Conservation (phyloP, 1,140 invertebrate genomes). For the Kradibia gibbosae region DNA sequence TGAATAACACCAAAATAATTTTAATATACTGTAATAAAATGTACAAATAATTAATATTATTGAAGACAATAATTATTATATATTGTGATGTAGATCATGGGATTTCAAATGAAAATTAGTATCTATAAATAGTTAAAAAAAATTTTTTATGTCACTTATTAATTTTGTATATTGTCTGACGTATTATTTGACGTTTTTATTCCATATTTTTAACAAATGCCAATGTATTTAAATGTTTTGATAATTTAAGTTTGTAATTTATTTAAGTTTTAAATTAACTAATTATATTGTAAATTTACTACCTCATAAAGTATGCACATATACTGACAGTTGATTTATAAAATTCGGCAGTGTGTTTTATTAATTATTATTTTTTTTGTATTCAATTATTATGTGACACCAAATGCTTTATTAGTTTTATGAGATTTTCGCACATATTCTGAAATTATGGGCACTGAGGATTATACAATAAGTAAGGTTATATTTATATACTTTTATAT, state of each 20-base stretch:
- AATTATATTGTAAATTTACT: constrained; percentile 32
- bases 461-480: constrained; percentile 39
- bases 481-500: constrained; percentile 41
- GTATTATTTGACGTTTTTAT: constrained; percentile 33
- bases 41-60: constrained; percentile 5
- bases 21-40: constrained; percentile 10
- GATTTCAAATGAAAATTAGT: constrained; percentile 18
- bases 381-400: constrained; percentile 8
- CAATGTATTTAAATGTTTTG: constrained; percentile 3
- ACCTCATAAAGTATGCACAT: constrained; percentile 54
- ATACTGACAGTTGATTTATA: constrained; percentile 62
- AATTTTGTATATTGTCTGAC: constrained; percentile 44
- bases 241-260: constrained; percentile 11
- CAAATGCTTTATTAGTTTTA: constrained; percentile 12
- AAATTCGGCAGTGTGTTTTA: constrained; percentile 64
- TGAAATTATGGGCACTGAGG: constrained; percentile 46
- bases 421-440: constrained; percentile 20
- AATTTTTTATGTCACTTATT: background rate
- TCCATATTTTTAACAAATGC: constrained; percentile 33
- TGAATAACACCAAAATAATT: constrained; percentile 14
- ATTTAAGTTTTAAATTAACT: constrained; percentile 27
- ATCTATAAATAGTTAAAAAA: constrained; percentile 30
- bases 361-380: constrained; percentile 54
- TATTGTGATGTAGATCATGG: background rate
- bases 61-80: background rate